Conservation (phyloP, 2,113 vertebrate species). For the Microtus montanus region DNA sequence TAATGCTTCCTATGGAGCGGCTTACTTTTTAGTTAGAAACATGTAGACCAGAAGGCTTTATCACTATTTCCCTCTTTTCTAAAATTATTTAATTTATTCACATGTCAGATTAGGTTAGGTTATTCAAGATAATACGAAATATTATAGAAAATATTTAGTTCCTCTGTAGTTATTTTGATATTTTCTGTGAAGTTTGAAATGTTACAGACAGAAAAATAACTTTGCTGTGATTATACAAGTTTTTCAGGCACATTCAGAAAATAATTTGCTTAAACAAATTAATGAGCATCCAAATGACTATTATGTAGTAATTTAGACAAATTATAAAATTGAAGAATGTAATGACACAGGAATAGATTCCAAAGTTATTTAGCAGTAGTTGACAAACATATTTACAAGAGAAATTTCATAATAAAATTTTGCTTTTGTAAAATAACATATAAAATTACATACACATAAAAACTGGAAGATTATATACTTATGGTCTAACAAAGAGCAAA, state of each 20-base stretch:
- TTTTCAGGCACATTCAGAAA: conserved; percentile 62
- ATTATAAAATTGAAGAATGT: not conserved
- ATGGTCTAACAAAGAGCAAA: not conserved
- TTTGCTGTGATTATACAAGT: conserved; percentile 54
- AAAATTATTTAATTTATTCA: conserved; percentile 33
- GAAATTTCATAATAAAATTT: not conserved
- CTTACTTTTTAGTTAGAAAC: not conserved
- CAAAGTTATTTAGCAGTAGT: not conserved
- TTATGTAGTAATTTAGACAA: not conserved
- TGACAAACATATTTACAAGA: conserved; percentile 9
- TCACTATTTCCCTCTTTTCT: conserved; percentile 54
- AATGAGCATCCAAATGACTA: not conserved
- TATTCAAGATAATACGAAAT: conserved; percentile 64
- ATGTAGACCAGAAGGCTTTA: not conserved
- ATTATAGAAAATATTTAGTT: conserved; percentile 60
- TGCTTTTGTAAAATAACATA: conserved; percentile 21
- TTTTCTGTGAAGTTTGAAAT: conserved; percentile 73
- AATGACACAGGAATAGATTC: not conserved
- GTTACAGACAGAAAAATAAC: conserved; percentile 10
- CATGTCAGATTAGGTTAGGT: not conserved
- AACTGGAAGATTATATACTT: not conserved
- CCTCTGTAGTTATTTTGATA: conserved; percentile 24
- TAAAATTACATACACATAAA: not conserved
- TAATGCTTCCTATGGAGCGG: not conserved
- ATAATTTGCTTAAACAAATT: conserved; percentile 52